Percentiles rank a stretch among this genome's conserved stretches.
phyloP scores from a whole-genome alignment of 2,113 vertebrate species.

The Tangachromis dhanisi region DNA sequence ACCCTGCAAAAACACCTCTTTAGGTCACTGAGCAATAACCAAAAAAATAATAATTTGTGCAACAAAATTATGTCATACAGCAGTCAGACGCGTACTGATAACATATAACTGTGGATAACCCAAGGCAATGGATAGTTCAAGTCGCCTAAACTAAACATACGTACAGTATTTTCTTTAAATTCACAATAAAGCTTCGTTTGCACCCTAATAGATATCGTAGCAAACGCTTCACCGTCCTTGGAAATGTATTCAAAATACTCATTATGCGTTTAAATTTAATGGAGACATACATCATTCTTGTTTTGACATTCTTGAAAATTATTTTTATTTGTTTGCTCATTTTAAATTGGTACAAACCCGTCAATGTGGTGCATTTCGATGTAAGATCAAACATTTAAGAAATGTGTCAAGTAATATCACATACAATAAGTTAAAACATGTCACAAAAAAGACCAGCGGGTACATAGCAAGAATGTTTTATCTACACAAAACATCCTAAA shows the following conservation, averaged over 20 bases:
- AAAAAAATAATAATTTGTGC: background rate
- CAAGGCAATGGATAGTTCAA: background rate
- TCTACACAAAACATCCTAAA: conserved; percentile 99
- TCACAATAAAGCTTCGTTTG: background rate
- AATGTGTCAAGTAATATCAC: conserved; percentile 97
- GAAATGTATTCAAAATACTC: background rate
- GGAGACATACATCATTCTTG: conserved; percentile 58
- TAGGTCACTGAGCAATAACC: background rate
- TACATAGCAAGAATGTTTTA: conserved; percentile 94
- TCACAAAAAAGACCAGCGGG: conserved; percentile 95
- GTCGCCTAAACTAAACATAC: background rate
- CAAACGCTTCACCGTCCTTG: background rate
- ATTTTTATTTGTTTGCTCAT: conserved; percentile 87
- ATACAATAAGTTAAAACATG: conserved; percentile 98
- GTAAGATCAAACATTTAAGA: conserved; percentile 97
- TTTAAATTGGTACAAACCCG: conserved; percentile 92
- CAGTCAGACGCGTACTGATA: background rate
- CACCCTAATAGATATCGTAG: background rate
- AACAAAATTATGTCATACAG: background rate
- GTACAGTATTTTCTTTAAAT: background rate
- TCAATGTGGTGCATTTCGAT: conserved; percentile 85
- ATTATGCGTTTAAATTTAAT: background rate
- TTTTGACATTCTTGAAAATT: conserved; percentile 89
- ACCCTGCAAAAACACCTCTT: background rate
- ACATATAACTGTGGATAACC: background rate